Percentiles rank a stretch among this genome's conserved stretches.
Conservation (phyloP, 2,888 invertebrate species). For the Rhimphoctona megacephalus region DNA sequence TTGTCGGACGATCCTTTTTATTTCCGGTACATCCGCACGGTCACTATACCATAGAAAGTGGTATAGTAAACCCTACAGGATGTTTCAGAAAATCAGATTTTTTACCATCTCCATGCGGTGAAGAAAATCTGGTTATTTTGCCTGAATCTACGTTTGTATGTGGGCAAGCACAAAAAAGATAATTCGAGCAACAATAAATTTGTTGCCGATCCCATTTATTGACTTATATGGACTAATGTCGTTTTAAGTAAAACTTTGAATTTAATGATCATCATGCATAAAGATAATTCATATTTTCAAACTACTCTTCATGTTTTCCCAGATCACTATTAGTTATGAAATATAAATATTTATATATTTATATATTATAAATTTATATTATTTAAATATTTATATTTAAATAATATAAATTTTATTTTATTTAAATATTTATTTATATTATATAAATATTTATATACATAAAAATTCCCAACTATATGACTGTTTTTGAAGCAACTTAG, state of each 20-base stretch:
- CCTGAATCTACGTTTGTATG: background rate
- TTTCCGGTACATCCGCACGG: slow-evolving; percentile 61
- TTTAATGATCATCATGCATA: too few species aligned
- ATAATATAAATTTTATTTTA: too few species aligned
- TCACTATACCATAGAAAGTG: slow-evolving; percentile 55
- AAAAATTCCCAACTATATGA: too few species aligned
- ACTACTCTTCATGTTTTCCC: too few species aligned
- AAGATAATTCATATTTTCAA: too few species aligned
- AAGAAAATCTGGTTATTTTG: background rate
- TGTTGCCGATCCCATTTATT: background rate
- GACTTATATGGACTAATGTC: background rate
- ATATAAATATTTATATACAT: too few species aligned
- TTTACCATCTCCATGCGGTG: background rate
- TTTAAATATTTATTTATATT: too few species aligned
- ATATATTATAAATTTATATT: too few species aligned
- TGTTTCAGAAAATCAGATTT: slow-evolving; percentile 29
- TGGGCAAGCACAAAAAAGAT: background rate
- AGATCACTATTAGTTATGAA: too few species aligned
- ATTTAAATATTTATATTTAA: too few species aligned
- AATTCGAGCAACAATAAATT: background rate
- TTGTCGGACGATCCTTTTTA: slow-evolving; percentile 66
- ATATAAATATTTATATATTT: too few species aligned
- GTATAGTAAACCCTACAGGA: slow-evolving; percentile 39
- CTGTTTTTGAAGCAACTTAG: too few species aligned
- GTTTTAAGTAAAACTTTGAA: background rate